These are phyloP conservation scores for Vidua chalybeata DNA, from an alignment of 2,113 vertebrate genomes.

Conservation along the genomic window DNA sequence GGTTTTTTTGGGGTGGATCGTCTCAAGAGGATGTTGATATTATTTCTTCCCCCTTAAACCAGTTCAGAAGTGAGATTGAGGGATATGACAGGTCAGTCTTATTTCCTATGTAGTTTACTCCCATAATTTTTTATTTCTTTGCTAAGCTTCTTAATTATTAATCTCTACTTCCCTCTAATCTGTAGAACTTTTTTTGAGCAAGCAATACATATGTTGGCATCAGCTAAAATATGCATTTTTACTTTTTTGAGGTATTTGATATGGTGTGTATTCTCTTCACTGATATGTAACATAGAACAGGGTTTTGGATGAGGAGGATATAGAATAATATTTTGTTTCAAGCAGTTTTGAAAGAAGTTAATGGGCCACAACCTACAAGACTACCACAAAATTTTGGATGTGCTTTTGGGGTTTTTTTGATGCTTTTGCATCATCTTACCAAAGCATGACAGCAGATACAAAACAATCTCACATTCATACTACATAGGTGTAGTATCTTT, in stretches of 20 bases:
- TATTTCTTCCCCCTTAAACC: not conserved
- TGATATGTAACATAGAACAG: not conserved
- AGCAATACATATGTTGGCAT: not conserved
- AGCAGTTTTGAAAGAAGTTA: not conserved
- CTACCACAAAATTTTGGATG: not conserved
- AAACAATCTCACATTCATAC: accelerated
- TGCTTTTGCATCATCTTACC: not conserved
- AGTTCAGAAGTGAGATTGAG: not conserved
- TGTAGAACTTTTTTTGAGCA: not conserved
- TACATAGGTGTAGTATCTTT: not conserved
- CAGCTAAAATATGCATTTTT: not conserved
- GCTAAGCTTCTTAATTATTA: not conserved
- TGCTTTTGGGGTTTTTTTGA: not conserved
- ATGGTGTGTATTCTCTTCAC: not conserved
- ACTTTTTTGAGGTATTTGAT: not conserved
- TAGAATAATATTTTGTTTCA: not conserved
- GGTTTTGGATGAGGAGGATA: not conserved
- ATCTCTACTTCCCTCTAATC: not conserved
- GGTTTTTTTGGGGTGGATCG: not conserved
- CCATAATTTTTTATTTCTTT: not conserved
- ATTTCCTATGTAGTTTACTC: not conserved
- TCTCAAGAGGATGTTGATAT: not conserved
- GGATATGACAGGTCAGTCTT: not conserved
- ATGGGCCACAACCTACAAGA: not conserved
- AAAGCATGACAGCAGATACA: not conserved